phyloP scores from a whole-genome alignment of 1,140 invertebrate species.

The Palaemon carinicauda region DNA sequence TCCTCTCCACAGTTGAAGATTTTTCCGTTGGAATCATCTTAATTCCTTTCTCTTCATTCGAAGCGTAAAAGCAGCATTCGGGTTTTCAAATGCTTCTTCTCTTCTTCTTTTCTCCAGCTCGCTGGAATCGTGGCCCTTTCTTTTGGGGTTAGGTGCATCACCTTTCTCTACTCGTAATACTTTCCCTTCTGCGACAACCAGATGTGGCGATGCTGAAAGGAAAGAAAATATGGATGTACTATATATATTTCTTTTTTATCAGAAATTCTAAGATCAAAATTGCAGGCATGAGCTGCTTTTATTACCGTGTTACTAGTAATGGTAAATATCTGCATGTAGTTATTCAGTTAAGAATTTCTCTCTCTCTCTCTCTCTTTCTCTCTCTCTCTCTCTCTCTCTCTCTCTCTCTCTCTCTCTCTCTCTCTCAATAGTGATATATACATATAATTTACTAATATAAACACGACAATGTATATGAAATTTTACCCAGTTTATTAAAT shows the following conservation, averaged over 20 bases:
- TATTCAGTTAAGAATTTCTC: too few species aligned
- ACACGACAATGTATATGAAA: not conserved
- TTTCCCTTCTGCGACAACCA: constrained; percentile 50
- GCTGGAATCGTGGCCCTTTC: not conserved
- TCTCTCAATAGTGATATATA: not conserved
- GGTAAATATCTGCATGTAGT: too few species aligned
- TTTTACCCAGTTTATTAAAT: not conserved
- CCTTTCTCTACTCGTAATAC: constrained; percentile 33
- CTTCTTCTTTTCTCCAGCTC: too few species aligned
- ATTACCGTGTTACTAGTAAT: too few species aligned
- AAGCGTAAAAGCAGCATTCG: too few species aligned
- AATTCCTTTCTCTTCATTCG: too few species aligned
- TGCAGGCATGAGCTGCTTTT: not conserved
- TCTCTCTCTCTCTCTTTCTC: not conserved
- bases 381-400: not conserved
- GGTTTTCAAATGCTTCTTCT: too few species aligned
- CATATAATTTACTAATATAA: not conserved
- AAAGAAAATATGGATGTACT: too few species aligned
- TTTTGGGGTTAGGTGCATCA: not conserved
- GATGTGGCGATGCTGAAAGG: constrained; percentile 46
- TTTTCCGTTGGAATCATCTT: too few species aligned
- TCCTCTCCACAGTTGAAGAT: too few species aligned
- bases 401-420: not conserved
- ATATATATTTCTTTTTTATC: too few species aligned
- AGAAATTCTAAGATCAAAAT: not conserved